phyloP scores from a whole-genome alignment of 2,797 vertebrate species.

The Pagetopsis macropterus region DNA sequence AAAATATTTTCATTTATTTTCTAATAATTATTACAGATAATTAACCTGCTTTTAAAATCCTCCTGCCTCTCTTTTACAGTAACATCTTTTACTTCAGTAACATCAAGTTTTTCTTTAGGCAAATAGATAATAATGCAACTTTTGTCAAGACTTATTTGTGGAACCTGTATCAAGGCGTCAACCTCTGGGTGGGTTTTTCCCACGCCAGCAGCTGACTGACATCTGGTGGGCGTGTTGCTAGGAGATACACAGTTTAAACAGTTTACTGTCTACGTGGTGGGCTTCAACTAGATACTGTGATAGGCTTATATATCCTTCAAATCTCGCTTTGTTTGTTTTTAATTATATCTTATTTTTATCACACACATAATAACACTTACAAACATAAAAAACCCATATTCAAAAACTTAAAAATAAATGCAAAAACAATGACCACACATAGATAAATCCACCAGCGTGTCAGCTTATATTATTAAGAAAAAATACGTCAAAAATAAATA shows the following conservation, averaged over 20 bases:
- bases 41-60: too few relatives aligned
- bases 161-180: conserved; percentile 11
- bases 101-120: background rate
- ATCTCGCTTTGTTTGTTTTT: too few relatives aligned
- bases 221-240: conserved; percentile 1
- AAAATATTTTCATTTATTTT: background rate
- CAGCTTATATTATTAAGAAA: too few relatives aligned
- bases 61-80: too few relatives aligned
- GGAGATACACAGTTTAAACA: background rate
- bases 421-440: too few relatives aligned
- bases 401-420: too few relatives aligned
- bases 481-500: too few relatives aligned
- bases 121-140: background rate
- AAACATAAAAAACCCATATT: too few relatives aligned
- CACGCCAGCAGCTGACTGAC: conserved; percentile 12
- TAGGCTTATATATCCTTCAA: background rate
- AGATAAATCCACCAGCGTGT: too few relatives aligned
- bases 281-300: background rate
- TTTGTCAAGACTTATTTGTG: background rate
- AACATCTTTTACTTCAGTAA: background rate
- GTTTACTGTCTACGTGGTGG: background rate
- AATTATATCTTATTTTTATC: too few relatives aligned
- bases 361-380: too few relatives aligned
- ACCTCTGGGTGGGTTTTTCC: conserved; percentile 12
- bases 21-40: background rate